Conservation (phyloP, 2,113 vertebrate species). For the Otis tarda region DNA sequence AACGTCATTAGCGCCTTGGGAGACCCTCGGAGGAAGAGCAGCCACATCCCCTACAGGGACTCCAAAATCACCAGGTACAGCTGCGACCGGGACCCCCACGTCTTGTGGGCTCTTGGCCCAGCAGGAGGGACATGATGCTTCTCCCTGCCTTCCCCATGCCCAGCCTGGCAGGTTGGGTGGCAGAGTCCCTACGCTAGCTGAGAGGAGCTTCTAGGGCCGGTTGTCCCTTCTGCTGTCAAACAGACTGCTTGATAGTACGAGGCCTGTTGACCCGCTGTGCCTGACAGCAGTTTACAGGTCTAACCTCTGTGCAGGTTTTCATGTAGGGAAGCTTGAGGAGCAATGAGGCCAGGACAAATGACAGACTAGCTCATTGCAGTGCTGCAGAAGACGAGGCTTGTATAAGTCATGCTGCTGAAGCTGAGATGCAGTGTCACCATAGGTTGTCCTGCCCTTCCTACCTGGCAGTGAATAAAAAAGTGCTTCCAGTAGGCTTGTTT, state of each 20-base stretch:
- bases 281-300: background rate
- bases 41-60: slow-evolving; percentile 94
- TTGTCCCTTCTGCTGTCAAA: background rate
- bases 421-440: background rate
- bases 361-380: background rate
- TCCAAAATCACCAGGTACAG: slow-evolving; percentile 95
- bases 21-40: slow-evolving; percentile 89
- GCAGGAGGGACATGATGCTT: background rate
- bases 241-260: background rate
- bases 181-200: background rate
- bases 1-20: slow-evolving; percentile 96
- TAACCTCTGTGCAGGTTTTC: background rate
- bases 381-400: background rate
- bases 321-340: background rate
- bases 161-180: background rate
- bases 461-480: background rate
- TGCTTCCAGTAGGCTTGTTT: background rate
- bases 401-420: background rate
- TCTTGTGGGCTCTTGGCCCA: accelerated
- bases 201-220: background rate
- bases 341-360: background rate
- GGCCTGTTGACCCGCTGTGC: background rate
- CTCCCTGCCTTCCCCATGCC: background rate
- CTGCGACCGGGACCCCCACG: accelerated
- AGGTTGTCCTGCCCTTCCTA: background rate